Base-by-base conservation (phyloP, 2,888 invertebrate genomes). In the Aspidiotus rigidus region DNA sequence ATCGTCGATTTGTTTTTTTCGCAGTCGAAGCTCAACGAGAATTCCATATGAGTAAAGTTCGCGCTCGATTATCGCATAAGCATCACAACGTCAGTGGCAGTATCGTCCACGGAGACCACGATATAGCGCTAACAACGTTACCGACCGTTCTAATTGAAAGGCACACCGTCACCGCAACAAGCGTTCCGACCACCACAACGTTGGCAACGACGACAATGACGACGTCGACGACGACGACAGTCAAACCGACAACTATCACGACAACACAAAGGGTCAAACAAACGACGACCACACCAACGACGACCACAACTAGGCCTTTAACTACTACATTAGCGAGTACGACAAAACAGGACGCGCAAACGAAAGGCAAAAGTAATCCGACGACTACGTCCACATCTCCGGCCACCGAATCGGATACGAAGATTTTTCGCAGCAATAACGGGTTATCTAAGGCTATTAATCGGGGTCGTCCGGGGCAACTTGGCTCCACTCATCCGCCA, bases 11-110 rank as follows among this genome's bases (percentile, higher is more conserved):
- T 28, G 28, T 28, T 28, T 28, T 28, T 28, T 3, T 82, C 83
- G 13, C 80, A 92, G 92, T 91, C 76, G 91, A 92, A 79, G 88
- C 91, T 13, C 92, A 93, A 79, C 89, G 90, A 77, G 90, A 92
- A 79, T 92, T 88, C 78, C 92, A 93, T 77, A 82, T 84, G 77
- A 77, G 78, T 44, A 78, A 80, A 74, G 77, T 75, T 64, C 53
- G 70, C 44, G 62, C 61, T 11, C 40, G 61, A 15, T 16, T 69
- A 40, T 62, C 57, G 9, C 41, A 39, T 40, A 62, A 62, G 63
- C 69, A 69, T 56, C 44, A 59, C 54, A 60, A 39, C 17, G 53
- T 16, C 42, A 63, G 70, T 15, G 49, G 39, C 44, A 44, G 53
- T n/a, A 64, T 54, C 39, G 28, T 28, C 5, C 28, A 28, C 28